Evolutionary conservation across 2,797 vertebrate genomes (phyloP).

Genomic region (Macroramphosus scolopax): DNA sequence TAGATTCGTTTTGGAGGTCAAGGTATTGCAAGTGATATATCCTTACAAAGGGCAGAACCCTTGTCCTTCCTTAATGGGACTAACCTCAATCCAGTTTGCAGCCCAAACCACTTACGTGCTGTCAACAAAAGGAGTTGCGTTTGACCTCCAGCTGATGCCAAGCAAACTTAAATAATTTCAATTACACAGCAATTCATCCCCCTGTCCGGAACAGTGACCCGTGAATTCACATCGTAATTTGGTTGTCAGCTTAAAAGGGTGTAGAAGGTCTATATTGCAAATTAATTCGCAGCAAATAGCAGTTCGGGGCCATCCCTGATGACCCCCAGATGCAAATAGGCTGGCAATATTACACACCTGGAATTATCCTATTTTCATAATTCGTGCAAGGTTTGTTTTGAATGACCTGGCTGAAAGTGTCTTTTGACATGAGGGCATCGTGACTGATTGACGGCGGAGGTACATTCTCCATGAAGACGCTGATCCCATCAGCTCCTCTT

Average conservation of each 20-base stretch:
- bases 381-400: slow-evolving; percentile 19
- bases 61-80: slow-evolving; percentile 2
- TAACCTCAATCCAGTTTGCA: slow-evolving; percentile 29
- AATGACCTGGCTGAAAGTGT: slow-evolving; percentile 1
- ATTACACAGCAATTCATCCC: slow-evolving; percentile 2
- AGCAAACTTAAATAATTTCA: slow-evolving; percentile 7
- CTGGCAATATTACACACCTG: slow-evolving; percentile 11
- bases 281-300: slow-evolving; percentile 1
- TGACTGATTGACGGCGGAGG: slow-evolving; percentile 46
- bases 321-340: slow-evolving; percentile 23
- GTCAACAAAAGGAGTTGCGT: neutral
- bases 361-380: slow-evolving; percentile 14
- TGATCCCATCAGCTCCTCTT: slow-evolving; percentile 32
- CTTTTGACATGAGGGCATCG: slow-evolving; percentile 28
- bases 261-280: slow-evolving; percentile 13
- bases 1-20: neutral
- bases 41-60: slow-evolving; percentile 5
- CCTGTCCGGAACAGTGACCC: slow-evolving; percentile 6
- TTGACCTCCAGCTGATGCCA: slow-evolving; percentile 10
- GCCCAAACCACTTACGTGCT: slow-evolving; percentile 2
- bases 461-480: slow-evolving; percentile 25
- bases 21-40: neutral
- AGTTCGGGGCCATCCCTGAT: slow-evolving; percentile 3
- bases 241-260: slow-evolving; percentile 14
- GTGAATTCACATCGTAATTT: slow-evolving; percentile 8